phyloP scores from a whole-genome alignment of 2,888 invertebrate species.

The Parnassius apollo region DNA sequence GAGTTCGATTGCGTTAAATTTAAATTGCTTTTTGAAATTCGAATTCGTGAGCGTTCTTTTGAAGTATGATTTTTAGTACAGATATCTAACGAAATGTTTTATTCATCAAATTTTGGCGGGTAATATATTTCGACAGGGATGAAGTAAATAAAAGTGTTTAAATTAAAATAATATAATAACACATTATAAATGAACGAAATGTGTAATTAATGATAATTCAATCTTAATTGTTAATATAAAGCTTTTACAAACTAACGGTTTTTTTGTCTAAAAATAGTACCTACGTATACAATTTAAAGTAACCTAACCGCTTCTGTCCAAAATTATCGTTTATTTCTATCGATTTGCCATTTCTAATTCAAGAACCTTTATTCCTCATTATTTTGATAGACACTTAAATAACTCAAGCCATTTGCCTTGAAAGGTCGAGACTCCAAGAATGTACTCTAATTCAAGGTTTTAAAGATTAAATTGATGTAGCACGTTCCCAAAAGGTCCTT shows the following conservation, averaged over 20 bases:
- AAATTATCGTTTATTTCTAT: background rate
- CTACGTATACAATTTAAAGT: too few relatives aligned
- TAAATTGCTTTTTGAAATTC: constrained; percentile 67
- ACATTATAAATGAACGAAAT: too few relatives aligned
- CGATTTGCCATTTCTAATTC: background rate
- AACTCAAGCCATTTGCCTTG: constrained; percentile 9
- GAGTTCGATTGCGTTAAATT: constrained; percentile 68
- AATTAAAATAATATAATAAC: too few relatives aligned
- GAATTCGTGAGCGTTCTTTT: constrained; percentile 36
- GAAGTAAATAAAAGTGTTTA: too few relatives aligned
- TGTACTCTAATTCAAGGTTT: constrained; percentile 3
- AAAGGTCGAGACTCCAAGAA: constrained; percentile 25
- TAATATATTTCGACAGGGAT: background rate
- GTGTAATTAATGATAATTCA: too few relatives aligned
- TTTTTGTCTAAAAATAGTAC: too few relatives aligned
- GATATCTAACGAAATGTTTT: constrained; percentile 29
- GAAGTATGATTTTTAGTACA: constrained; percentile 37
- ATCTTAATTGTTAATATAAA: too few relatives aligned
- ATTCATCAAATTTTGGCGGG: constrained; percentile 3
- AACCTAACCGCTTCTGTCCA: too few relatives aligned
- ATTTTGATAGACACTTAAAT: constrained; percentile 15
- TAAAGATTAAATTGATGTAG: constrained; percentile 18
- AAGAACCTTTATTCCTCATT: background rate
- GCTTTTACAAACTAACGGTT: too few relatives aligned
- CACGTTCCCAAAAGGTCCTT: constrained; percentile 30